A percentile compares a stretch with the other conserved stretches of the same genome.
phyloP scores from a whole-genome alignment of 2,888 invertebrate genomes.

The Fragum sueziense region DNA sequence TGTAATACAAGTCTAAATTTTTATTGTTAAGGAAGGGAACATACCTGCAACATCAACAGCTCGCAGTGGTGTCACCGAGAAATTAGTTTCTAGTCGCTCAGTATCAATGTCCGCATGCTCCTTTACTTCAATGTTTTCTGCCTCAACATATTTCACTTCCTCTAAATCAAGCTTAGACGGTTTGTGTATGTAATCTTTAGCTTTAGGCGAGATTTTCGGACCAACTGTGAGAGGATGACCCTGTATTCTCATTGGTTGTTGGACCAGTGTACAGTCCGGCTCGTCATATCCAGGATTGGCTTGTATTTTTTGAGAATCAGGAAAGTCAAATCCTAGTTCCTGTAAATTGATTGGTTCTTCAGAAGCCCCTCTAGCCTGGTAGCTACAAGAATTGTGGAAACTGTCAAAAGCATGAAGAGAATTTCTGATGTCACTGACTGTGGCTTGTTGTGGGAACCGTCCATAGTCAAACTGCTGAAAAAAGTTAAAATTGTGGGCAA shows the following conservation, averaged over 20 bases:
- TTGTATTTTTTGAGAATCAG: neutral
- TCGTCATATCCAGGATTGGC: neutral
- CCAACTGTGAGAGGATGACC: neutral
- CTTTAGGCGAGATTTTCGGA: neutral
- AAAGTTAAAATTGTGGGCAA: slow-evolving; percentile 15
- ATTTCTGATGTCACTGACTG: slow-evolving; percentile 12
- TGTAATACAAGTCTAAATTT: neutral
- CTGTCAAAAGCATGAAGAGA: slow-evolving; percentile 11
- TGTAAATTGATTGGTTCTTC: neutral
- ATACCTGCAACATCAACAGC: slow-evolving; percentile 7
- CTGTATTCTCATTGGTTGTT: neutral
- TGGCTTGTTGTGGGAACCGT: neutral
- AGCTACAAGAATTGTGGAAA: slow-evolving; percentile 18
- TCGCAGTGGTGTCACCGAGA: neutral
- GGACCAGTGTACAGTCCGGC: neutral
- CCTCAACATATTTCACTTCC: slow-evolving; percentile 2
- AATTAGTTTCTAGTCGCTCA: neutral
- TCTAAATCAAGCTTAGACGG: neutral
- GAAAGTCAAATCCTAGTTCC: slow-evolving; percentile 15
- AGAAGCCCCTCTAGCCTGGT: slow-evolving; percentile 27
- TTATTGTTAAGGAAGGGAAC: neutral
- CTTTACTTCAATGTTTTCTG: slow-evolving; percentile 8
- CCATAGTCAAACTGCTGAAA: slow-evolving; percentile 16
- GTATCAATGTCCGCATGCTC: neutral
- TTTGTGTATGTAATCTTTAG: neutral